phyloP scores from a whole-genome alignment of 2,113 vertebrate genomes.

The Myiagra hebetior region DNA sequence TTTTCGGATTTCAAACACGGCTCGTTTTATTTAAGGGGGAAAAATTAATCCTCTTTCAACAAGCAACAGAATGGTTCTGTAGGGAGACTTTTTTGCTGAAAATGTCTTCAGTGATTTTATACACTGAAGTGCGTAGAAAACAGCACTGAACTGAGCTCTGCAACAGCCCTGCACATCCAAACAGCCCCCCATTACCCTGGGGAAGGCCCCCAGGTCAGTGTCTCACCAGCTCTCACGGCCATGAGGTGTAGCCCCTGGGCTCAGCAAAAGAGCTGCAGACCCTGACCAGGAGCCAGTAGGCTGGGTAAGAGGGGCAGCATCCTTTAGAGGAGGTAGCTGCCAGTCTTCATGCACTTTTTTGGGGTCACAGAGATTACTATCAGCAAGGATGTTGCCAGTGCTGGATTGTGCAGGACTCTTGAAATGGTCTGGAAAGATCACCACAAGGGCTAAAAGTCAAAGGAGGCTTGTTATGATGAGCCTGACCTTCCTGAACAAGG shows the following conservation, averaged over 20 bases:
- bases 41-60: slow-evolving; percentile 47
- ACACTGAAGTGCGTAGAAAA: background rate
- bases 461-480: background rate
- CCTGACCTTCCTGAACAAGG: background rate
- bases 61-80: background rate
- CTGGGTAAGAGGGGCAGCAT: background rate
- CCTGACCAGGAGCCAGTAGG: background rate
- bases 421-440: background rate
- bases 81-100: background rate
- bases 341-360: background rate
- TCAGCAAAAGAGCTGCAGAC: background rate
- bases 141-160: background rate
- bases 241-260: background rate
- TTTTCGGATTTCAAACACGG: slow-evolving; percentile 20
- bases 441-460: background rate
- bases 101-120: background rate
- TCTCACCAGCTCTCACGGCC: background rate
- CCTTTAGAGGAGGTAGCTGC: background rate
- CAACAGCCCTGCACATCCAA: background rate
- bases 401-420: background rate
- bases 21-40: slow-evolving; percentile 49
- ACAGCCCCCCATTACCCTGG: background rate
- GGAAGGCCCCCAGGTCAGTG: background rate
- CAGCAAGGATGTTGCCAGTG: background rate
- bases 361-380: background rate